Base-by-base conservation (phyloP, 2,888 invertebrate genomes). In the Eilema griseolum region DNA sequence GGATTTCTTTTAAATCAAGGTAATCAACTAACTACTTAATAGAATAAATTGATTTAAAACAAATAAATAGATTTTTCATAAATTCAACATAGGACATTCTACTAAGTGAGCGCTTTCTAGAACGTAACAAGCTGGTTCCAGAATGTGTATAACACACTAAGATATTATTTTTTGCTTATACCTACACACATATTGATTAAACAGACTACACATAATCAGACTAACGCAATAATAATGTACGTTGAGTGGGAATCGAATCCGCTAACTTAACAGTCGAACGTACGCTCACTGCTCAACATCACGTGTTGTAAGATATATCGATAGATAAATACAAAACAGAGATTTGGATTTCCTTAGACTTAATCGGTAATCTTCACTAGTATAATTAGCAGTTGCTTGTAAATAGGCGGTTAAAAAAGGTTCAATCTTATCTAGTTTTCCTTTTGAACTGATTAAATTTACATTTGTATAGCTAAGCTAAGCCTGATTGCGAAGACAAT, bases 401-500 rank as follows among this genome's bases (percentile, higher is more conserved):
- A 28, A 20, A 28, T 46, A 46, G 8, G 12, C 63, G 24, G 11
- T 20, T 46, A 26, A 11, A 46, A 24, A 24, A 20, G 11, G 4
- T 26, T 63, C 37, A 41, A 14, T 16, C 12, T 24, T 41, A 63
- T 46, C 24, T 46, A 11, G 11, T 46, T 46, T 33, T 63, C 37
- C 24, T 41, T 20, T 66, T 23, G 60, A 69, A 61, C 61, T 69
- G 63, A 68, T 69, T 70, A 67, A 62, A 75, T 67, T 67, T 71
- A 72, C 68, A 62, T 65, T 65, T 33, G 65, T 78, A 67, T 41
- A 66, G 59, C 64, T 77, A 68, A 31, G 41, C 16, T 41, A 41
- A 33, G 67, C 62, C 70, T 71, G 72, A 81, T 66, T 64, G 33
- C 68, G 61, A 68, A 75, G 46, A 65, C 77, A 76, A 81, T 72